Evolutionary conservation across 2,888 invertebrate species (phyloP).

Genomic region (Volucella bombylans): DNA sequence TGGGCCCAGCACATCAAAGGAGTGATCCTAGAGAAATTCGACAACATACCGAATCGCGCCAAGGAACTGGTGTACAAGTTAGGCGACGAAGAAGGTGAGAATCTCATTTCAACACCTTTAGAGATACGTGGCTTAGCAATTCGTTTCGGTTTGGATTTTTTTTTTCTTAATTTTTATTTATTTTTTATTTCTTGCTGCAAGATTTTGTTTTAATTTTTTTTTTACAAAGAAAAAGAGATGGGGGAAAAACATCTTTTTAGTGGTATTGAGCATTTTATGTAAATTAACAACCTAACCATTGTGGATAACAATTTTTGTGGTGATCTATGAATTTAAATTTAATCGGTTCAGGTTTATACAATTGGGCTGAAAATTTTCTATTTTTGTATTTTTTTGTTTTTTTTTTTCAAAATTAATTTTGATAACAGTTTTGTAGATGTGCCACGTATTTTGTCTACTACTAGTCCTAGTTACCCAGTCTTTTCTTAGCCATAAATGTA

Average conservation of each 20-base stretch:
- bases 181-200: slow-evolving; percentile 1
- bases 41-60: slow-evolving; percentile 96
- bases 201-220: background rate
- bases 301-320: slow-evolving; percentile 45
- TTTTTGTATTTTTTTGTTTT: background rate
- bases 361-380: slow-evolving; percentile 1
- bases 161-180: slow-evolving; percentile 32
- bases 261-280: slow-evolving; percentile 30
- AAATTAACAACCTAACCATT: slow-evolving; percentile 52
- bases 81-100: slow-evolving; percentile 84
- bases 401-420: slow-evolving; percentile 28
- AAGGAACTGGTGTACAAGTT: slow-evolving; percentile 91
- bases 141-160: slow-evolving; percentile 25
- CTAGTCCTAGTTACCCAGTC: slow-evolving; percentile 62
- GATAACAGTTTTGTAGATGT: slow-evolving; percentile 72
- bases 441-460: slow-evolving; percentile 64
- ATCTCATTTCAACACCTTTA: background rate
- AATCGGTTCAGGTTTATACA: background rate
- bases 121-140: background rate
- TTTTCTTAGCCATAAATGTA: slow-evolving; percentile 51
- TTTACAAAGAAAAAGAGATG: slow-evolving; percentile 25
- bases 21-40: slow-evolving; percentile 97
- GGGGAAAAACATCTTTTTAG: background rate
- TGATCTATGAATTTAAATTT: slow-evolving; percentile 52
- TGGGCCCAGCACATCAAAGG: slow-evolving; percentile 84